phyloP scores from a whole-genome alignment of 2,113 vertebrate genomes.

The Marmota monax region DNA sequence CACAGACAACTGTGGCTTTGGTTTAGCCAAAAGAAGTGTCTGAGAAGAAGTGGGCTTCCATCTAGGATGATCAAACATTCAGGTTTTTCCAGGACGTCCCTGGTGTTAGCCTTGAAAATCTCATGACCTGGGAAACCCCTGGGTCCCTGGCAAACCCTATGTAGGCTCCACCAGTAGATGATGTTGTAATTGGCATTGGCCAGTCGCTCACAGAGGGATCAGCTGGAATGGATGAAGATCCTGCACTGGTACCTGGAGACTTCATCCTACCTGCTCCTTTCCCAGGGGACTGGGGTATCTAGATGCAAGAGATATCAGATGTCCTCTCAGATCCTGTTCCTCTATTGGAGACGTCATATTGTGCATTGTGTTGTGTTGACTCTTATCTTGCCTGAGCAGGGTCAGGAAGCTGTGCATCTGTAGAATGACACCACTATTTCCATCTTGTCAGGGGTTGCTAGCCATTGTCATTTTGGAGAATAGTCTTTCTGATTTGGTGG shows the following conservation, averaged over 20 bases:
- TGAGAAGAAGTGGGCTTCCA: neutral
- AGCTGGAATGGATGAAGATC: neutral
- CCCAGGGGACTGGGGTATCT: fast-evolving
- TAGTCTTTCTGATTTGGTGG: neutral
- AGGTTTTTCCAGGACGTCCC: neutral
- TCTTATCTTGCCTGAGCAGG: neutral
- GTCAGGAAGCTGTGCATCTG: neutral
- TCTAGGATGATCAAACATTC: fast-evolving
- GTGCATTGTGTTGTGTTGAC: fast-evolving
- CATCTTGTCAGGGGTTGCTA: fast-evolving
- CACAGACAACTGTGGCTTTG: neutral
- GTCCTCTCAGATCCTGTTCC: neutral
- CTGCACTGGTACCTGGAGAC: neutral
- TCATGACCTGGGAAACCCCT: neutral
- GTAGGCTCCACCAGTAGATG: neutral
- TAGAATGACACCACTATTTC: fast-evolving
- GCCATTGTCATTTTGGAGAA: no score
- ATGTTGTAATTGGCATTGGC: neutral
- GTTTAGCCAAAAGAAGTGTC: neutral
- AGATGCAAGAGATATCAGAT: fast-evolving
- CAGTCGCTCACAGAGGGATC: fast-evolving
- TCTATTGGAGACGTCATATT: neutral
- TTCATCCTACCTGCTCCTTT: neutral
- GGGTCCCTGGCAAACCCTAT: fast-evolving
- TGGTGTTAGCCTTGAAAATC: neutral